Base-by-base conservation (phyloP, 2,113 vertebrate species). In the Cariama cristata region DNA sequence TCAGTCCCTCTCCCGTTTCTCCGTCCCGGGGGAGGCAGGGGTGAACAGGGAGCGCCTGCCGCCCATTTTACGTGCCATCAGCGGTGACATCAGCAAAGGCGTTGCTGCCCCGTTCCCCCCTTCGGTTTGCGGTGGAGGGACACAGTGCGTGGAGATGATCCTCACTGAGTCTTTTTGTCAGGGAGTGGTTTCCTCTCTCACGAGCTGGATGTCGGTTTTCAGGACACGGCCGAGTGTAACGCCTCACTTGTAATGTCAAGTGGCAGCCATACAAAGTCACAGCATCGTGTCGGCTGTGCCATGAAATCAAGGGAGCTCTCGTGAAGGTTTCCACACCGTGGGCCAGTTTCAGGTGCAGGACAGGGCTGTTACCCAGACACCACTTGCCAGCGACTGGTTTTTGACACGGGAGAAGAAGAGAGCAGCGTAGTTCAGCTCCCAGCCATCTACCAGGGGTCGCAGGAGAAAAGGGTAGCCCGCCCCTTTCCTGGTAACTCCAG, bases 101-200 rank as follows among this genome's bases (percentile, higher is more conserved):
- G 59, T 12, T 38, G 42, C 59, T 75, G 91, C 26, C 55, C 15
- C 20, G 20, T 14, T 1, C 33, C 15, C 30, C 64, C 4, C 0
- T 19, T 18, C 26, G 74, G 42, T 30, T 4, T 50, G n/a, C 35
- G 28, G 47, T 5, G 3, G 40, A 28, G 52, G 63, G 44, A 45
- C 76, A 8, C 33, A 1, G 1, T 0, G 18, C 38, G 2, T 0
- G 11, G 38, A 40, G 42, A 12, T 20, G 77, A 47, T 67, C n/a
- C 80, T 45, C 56, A 0, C 24, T 1, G 24, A 80, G 75, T 59
- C 71, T 62, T 74, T 52, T 8, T 33, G 45, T 63, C 55, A 73
- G 83, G 84, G 83, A 74, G 89, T 3, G 73, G 73, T 63, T 97
- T 93, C 91, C 89, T 90, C 64, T 80, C 80, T 59, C 86, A 47